phyloP scores from a whole-genome alignment of 2,113 vertebrate genomes.

The Dromiciops gliroides region DNA sequence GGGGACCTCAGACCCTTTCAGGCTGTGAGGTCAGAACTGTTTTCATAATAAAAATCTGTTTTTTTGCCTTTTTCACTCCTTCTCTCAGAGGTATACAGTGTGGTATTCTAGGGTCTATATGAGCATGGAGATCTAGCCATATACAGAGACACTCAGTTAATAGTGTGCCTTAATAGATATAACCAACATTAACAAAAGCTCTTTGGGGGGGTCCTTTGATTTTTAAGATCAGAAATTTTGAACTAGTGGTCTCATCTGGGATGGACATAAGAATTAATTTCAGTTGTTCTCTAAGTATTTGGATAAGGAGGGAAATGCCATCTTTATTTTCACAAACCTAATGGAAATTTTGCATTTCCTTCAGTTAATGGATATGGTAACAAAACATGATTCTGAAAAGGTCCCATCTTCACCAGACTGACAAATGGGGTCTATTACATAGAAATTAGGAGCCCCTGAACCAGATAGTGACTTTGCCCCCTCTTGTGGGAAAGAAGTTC shows the following conservation, averaged over 20 bases:
- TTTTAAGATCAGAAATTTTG: background rate
- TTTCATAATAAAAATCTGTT: background rate
- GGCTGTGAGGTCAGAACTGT: background rate
- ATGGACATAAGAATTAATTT: background rate
- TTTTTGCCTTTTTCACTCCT: background rate
- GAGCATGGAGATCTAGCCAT: background rate
- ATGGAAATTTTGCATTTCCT: background rate
- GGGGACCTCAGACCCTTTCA: background rate
- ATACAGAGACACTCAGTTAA: background rate
- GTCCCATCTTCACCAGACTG: too few relatives aligned
- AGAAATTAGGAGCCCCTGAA: background rate
- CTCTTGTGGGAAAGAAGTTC: background rate
- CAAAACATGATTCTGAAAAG: background rate
- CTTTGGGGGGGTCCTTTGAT: background rate
- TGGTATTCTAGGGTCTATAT: background rate
- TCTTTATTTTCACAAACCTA: background rate
- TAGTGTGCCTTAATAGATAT: background rate
- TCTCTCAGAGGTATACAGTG: too few relatives aligned
- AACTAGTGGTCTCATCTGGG: background rate
- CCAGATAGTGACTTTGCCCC: background rate
- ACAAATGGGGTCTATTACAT: background rate
- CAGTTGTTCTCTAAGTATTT: background rate
- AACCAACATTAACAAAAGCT: background rate
- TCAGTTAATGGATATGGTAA: background rate
- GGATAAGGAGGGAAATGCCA: background rate